phyloP scores from a whole-genome alignment of 2,797 vertebrate genomes.

The Gallirallus australis region DNA sequence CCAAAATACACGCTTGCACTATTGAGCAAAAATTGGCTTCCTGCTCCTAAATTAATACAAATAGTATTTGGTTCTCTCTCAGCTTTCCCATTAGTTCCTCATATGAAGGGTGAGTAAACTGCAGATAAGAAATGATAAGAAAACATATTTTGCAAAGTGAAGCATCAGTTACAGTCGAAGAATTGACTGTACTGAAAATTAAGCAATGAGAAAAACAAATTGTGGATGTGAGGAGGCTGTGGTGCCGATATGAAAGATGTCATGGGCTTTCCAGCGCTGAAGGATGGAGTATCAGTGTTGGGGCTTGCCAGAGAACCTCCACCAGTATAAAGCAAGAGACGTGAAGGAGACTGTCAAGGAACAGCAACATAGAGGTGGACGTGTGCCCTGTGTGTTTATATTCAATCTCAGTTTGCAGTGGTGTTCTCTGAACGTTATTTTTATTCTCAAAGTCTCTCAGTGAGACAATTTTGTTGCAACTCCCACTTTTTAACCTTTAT shows the following conservation, averaged over 20 bases:
- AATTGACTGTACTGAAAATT: background rate
- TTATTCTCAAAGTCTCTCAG: background rate
- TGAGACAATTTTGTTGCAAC: background rate
- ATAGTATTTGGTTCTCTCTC: constrained; percentile 3
- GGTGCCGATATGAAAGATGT: fast-evolving
- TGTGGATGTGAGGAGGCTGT: background rate
- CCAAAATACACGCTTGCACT: background rate
- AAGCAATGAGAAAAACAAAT: background rate
- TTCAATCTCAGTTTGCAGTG: background rate
- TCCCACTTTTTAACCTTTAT: background rate
- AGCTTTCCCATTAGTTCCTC: background rate
- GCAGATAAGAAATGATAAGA: background rate
- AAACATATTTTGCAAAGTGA: background rate
- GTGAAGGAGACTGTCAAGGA: background rate
- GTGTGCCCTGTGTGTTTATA: fast-evolving
- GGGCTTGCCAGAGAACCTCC: background rate
- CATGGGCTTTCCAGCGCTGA: fast-evolving
- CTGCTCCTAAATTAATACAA: constrained; percentile 22
- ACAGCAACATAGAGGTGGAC: fast-evolving
- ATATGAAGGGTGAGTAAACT: background rate
- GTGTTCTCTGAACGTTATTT: background rate
- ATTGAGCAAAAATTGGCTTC: background rate
- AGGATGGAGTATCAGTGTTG: background rate
- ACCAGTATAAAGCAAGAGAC: background rate
- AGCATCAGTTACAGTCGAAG: background rate